A percentile compares a stretch with the other conserved stretches of the same genome.
Conservation (phyloP, 2,797 vertebrate species). For the Mus caroli region DNA sequence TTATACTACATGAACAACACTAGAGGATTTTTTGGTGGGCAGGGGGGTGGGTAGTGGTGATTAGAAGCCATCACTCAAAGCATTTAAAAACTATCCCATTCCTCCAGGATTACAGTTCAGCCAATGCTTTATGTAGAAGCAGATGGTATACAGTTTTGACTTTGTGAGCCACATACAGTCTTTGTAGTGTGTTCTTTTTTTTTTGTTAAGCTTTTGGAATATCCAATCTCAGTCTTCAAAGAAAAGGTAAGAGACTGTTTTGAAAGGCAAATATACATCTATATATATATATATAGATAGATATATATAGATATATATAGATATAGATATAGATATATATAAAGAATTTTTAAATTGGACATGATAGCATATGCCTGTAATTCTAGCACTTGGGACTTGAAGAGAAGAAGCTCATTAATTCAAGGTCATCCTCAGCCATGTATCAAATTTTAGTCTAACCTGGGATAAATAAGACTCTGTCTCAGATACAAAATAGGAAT, state of each 20-base stretch:
- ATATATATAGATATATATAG: too few species aligned
- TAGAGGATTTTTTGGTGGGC: not conserved
- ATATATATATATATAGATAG: too few species aligned
- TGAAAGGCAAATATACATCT: slow-evolving; percentile 32
- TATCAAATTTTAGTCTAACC: not conserved
- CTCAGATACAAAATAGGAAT: not conserved
- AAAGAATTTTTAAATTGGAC: not conserved
- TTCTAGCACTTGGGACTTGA: not conserved
- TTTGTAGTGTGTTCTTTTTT: not conserved
- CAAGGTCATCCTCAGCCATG: not conserved
- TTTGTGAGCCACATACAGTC: not conserved
- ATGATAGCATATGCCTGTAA: not conserved
- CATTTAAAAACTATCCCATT: slow-evolving; percentile 1
- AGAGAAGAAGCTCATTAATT: not conserved
- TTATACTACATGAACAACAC: slow-evolving; percentile 7
- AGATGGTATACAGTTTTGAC: not conserved
- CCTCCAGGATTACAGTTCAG: slow-evolving; percentile 38
- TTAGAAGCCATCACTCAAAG: not conserved
- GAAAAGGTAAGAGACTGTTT: slow-evolving; percentile 20
- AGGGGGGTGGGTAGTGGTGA: not conserved
- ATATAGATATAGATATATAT: slow-evolving; percentile 26
- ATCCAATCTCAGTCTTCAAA: slow-evolving; percentile 37
- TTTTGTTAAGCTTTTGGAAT: not conserved
- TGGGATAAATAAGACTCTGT: not conserved
- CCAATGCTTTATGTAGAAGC: not conserved